Conservation (phyloP, 2,888 invertebrate species). For the Opisthograptis luteolata region DNA sequence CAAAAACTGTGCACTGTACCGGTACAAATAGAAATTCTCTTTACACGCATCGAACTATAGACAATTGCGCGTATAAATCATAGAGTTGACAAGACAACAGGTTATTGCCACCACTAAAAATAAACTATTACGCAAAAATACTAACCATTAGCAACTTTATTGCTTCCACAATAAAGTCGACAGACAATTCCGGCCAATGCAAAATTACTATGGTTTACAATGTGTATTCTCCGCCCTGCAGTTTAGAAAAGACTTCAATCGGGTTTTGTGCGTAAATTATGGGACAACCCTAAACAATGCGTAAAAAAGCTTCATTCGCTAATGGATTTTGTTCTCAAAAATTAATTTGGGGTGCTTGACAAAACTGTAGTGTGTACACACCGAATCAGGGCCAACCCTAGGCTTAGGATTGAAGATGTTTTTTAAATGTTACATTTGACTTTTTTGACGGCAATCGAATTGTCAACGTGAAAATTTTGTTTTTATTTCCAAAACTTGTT, state of each 20-base stretch:
- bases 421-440: neutral
- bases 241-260: slow-evolving; percentile 78
- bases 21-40: slow-evolving; percentile 78
- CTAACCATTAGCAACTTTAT: slow-evolving; percentile 42
- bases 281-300: slow-evolving; percentile 78
- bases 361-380: slow-evolving; percentile 71
- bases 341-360: slow-evolving; percentile 82
- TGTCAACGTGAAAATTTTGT: too few species aligned
- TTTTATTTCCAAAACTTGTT: too few species aligned
- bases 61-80: slow-evolving; percentile 81
- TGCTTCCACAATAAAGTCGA: slow-evolving; percentile 29
- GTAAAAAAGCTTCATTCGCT: slow-evolving; percentile 76
- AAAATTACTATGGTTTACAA: slow-evolving; percentile 35
- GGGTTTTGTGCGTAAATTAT: slow-evolving; percentile 80
- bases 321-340: slow-evolving; percentile 83
- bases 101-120: slow-evolving; percentile 46
- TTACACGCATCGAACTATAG: slow-evolving; percentile 78
- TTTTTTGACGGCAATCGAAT: too few species aligned
- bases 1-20: slow-evolving; percentile 59
- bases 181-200: neutral
- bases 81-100: slow-evolving; percentile 79
- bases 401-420: slow-evolving; percentile 40
- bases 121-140: slow-evolving; percentile 17
- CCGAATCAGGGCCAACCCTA: slow-evolving; percentile 68
- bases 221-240: slow-evolving; percentile 74